phyloP scores from a whole-genome alignment of 2,888 invertebrate species.

The Drosophila vallismaia region DNA sequence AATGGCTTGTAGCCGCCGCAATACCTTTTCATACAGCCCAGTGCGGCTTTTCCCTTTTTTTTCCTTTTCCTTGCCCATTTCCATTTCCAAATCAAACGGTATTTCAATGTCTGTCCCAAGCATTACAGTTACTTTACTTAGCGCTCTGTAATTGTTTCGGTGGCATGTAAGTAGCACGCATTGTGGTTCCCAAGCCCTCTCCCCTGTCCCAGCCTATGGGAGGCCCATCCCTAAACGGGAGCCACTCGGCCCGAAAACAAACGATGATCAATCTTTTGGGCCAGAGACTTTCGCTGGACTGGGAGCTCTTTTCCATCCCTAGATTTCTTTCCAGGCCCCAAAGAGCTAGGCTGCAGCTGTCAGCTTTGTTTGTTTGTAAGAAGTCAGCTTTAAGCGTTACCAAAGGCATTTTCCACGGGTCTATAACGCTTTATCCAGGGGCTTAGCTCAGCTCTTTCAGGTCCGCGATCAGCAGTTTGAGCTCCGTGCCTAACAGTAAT shows the following conservation, averaged over 20 bases:
- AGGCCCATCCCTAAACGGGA: conserved; percentile 69
- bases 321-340: conserved; percentile 13
- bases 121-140: conserved; percentile 79
- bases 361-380: conserved; percentile 71
- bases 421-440: conserved; percentile 56
- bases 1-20: conserved; percentile 76
- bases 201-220: conserved; percentile 4
- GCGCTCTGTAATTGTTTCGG: conserved; percentile 79
- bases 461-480: conserved; percentile 21
- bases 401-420: conserved; percentile 76
- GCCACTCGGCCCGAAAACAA: conserved; percentile 72
- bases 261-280: conserved; percentile 78
- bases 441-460: background rate
- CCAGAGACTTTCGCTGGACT: conserved; percentile 65
- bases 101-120: conserved; percentile 62
- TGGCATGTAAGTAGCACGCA: conserved; percentile 78
- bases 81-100: conserved; percentile 62
- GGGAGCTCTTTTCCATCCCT: conserved; percentile 18
- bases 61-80: conserved; percentile 34
- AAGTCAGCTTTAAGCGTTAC: conserved; percentile 73
- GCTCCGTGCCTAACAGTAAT: background rate
- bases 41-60: conserved; percentile 30
- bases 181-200: conserved; percentile 44
- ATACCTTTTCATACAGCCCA: background rate
- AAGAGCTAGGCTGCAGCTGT: conserved; percentile 54